A percentile compares a stretch with the other conserved stretches of the same genome.
Conservation (phyloP, 2,797 vertebrate genomes). For the Chaetophractus vellerosus region DNA sequence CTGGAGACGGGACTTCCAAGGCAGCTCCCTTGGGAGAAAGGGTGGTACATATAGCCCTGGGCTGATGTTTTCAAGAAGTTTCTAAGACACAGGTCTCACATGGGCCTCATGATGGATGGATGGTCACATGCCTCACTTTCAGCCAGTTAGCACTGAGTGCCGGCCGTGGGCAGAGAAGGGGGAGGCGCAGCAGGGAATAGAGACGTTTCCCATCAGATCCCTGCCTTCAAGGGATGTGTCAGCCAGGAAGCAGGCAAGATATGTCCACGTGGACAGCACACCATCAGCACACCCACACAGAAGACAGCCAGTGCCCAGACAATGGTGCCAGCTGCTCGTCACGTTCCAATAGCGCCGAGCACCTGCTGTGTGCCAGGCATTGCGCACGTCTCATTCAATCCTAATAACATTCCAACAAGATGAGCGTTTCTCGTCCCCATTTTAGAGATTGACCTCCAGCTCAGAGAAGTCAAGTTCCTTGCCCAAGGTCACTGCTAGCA, state of each 20-base stretch:
- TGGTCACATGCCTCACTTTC: neutral
- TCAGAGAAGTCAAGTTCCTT: neutral
- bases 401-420: neutral
- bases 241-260: neutral
- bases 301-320: neutral
- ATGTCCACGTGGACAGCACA: accelerated
- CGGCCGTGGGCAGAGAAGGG: neutral
- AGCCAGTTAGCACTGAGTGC: neutral
- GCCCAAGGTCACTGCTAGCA: neutral
- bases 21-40: neutral
- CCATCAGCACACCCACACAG: neutral
- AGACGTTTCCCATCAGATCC: neutral
- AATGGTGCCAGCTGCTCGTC: accelerated
- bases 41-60: neutral
- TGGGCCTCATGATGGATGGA: neutral
- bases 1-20: neutral
- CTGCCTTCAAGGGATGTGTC: neutral
- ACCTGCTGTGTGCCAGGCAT: neutral
- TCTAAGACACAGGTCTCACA: neutral
- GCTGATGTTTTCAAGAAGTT: neutral
- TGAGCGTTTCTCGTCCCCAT: neutral
- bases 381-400: neutral
- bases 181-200: neutral
- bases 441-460: neutral
- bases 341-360: neutral